Evolutionary conservation across 2,113 vertebrate species (phyloP).

Genomic region (Camelus bactrianus): DNA sequence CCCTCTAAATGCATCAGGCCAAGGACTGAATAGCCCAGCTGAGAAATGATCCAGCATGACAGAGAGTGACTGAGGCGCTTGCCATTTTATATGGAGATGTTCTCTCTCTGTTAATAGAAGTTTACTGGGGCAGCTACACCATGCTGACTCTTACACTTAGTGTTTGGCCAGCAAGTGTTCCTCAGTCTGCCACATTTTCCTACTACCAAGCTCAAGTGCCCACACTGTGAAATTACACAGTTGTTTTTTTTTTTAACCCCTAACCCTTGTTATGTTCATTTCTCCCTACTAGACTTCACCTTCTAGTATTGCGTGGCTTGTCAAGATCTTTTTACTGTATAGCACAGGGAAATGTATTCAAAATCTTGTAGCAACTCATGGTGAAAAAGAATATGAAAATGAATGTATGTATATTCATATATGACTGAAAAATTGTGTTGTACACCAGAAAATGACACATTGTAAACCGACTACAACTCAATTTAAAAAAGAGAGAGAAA

Average conservation of each 20-base stretch:
- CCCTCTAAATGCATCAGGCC: slow-evolving; percentile 6
- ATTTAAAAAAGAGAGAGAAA: too few relatives aligned
- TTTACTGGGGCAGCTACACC: neutral
- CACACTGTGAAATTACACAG: neutral
- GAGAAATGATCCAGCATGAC: neutral
- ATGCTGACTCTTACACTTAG: neutral
- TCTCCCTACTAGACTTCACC: neutral
- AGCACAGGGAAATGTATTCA: too few relatives aligned
- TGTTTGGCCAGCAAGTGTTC: neutral
- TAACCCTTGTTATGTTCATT: neutral
- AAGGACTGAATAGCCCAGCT: neutral
- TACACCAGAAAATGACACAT: too few relatives aligned
- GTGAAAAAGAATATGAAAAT: too few relatives aligned
- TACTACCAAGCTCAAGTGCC: neutral
- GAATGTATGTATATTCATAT: too few relatives aligned
- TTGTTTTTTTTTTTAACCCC: neutral
- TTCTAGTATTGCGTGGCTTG: neutral
- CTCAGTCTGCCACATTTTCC: neutral
- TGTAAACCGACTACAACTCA: too few relatives aligned
- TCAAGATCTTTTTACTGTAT: neutral
- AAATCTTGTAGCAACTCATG: too few relatives aligned
- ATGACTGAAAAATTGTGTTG: too few relatives aligned
- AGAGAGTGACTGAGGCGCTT: neutral
- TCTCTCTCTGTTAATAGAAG: slow-evolving; percentile 10
- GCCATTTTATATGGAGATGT: neutral